Evolutionary conservation across 2,797 vertebrate species (phyloP).

Genomic region (Alca torda): DNA sequence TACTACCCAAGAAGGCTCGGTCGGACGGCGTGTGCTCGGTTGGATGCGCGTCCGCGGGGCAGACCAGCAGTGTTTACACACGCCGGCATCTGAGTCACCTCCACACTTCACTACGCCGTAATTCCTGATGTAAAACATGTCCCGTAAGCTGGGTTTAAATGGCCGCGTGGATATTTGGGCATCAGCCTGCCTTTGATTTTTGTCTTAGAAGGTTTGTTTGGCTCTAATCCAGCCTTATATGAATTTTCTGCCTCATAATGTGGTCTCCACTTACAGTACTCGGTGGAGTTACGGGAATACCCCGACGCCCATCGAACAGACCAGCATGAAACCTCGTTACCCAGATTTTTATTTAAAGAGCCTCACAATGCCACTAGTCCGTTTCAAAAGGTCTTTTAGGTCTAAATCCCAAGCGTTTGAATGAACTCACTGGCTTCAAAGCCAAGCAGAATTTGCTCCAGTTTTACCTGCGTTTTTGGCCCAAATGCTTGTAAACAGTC

Average conservation of each 20-base stretch:
- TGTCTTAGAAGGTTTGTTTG: not conserved
- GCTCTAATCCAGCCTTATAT: not conserved
- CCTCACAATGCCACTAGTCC: not conserved
- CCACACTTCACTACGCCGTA: fast-evolving
- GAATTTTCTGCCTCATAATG: not conserved
- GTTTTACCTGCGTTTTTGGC: fast-evolving
- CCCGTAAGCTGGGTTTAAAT: not conserved
- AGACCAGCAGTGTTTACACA: not conserved
- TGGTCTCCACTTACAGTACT: not conserved
- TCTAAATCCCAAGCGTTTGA: not conserved
- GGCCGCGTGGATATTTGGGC: fast-evolving
- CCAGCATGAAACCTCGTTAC: fast-evolving
- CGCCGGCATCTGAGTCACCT: not conserved
- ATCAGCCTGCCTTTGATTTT: not conserved
- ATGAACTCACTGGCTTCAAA: not conserved
- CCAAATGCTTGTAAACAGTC: not conserved
- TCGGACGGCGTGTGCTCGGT: fast-evolving
- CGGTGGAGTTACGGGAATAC: not conserved
- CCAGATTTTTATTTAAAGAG: not conserved
- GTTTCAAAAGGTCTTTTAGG: not conserved
- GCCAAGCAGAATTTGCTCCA: not conserved
- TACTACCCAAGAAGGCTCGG: not conserved
- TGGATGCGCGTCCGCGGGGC: not conserved
- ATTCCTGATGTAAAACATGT: not conserved
- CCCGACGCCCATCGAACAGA: not conserved